phyloP scores from a whole-genome alignment of 2,888 invertebrate genomes.

The Conistra vaccinii region DNA sequence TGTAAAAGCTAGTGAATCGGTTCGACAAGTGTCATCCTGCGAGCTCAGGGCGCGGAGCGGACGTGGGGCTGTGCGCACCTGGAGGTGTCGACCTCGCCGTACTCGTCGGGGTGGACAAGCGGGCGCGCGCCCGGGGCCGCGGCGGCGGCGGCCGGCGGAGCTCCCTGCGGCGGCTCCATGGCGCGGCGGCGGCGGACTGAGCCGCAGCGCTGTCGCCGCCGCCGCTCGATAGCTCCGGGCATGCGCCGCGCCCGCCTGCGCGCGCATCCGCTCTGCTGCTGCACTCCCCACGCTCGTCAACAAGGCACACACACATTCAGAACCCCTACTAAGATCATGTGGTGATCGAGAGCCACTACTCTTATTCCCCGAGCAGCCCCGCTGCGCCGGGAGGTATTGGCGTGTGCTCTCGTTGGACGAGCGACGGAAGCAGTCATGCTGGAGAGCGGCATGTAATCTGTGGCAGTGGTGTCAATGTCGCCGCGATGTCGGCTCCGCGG shows the following conservation, averaged over 20 bases:
- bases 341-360: neutral
- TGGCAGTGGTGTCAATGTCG: constrained; percentile 20
- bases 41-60: constrained; percentile 3
- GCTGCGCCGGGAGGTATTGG: neutral
- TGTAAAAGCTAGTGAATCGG: constrained; percentile 15
- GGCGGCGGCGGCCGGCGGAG: constrained; percentile 66
- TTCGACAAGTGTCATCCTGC: neutral
- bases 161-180: constrained; percentile 76
- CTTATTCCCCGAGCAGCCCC: constrained; percentile 3
- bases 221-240: constrained; percentile 56
- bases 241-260: constrained; percentile 31
- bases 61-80: constrained; percentile 86
- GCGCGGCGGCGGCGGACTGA: constrained; percentile 71
- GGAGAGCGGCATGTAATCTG: neutral
- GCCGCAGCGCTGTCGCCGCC: constrained; percentile 51
- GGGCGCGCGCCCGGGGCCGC: constrained; percentile 89
- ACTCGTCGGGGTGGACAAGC: constrained; percentile 95
- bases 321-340: constrained; percentile 1
- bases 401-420: neutral
- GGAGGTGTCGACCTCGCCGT: constrained; percentile 96
- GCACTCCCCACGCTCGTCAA: constrained; percentile 5
- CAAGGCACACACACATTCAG: constrained; percentile 25
- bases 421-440: neutral
- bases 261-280: constrained; percentile 17
- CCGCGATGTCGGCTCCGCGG: neutral